Evolutionary conservation across 2,888 invertebrate genomes (phyloP), one percentile per base, ranked within the genome.

Genomic region (Tenthredo scrophulariae): DNA sequence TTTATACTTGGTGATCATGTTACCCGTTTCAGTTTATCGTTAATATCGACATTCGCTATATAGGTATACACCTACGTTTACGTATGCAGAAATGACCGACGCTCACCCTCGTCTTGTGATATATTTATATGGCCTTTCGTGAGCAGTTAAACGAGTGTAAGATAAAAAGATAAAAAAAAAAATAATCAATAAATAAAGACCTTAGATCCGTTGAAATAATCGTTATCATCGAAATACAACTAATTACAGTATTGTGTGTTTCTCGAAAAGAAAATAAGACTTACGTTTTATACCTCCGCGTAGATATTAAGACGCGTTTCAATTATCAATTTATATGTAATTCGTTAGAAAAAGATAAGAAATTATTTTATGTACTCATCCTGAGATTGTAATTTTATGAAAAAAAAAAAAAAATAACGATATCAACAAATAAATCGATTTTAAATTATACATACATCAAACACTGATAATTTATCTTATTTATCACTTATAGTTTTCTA

Each of bases 31-130:
- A 29, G 65, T 65, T 65, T 29, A 29, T 65, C 26, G 65, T 65
- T 33, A 65, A n/a, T 15, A 65, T 65, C 67, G 67, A 9, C 33
- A 67, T 33, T 67, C 13, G 13, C 18, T 33, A 26, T 43, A 13
- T 40, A 40, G 9, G 9, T 33, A 33, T 33, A 40, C 26, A 62
- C 26, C 9, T 26, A 62, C 7, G 54, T 54, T 18, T 22, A 22
- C n/a, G 9, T 50, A 62, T 22, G 29, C 9, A 67, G 13, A 29
- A 67, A 67, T 67, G 67, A 67, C 29, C 67, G 67, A 7, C 18
- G 29, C 29, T 67, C 33, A 67, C 18, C 33, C 33, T 67, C 29
- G 18, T 29, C 67, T 67, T 67, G 67, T 67, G 67, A 67, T 67
- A 67, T 67, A 33, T 62, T 22, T 62, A 62, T 62, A 62, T 62